These are phyloP conservation scores for Pelecanoides urinatrix DNA, from an alignment of 2,113 vertebrate species.

Conservation along the genomic window DNA sequence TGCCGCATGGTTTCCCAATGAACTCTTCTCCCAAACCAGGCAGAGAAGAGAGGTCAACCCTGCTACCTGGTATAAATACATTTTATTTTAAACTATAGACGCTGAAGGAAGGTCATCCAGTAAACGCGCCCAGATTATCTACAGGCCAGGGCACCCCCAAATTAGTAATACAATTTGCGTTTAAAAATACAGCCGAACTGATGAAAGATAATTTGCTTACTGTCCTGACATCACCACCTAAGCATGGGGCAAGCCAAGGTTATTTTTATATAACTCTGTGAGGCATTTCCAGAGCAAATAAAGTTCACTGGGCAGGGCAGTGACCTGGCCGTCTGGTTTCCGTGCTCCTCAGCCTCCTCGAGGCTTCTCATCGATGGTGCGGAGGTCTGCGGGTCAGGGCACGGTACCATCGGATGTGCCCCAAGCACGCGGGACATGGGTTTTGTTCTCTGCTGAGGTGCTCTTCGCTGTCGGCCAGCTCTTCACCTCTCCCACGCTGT, in stretches of 20 bases:
- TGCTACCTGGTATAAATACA: slow-evolving; percentile 32
- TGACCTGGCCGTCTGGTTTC: background rate
- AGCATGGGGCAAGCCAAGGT: slow-evolving; percentile 37
- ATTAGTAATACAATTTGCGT: slow-evolving; percentile 58
- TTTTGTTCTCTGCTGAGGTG: background rate
- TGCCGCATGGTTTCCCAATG: background rate
- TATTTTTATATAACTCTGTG: slow-evolving; percentile 19
- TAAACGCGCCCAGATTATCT: slow-evolving; percentile 45
- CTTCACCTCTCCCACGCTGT: background rate
- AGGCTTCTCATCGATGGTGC: background rate
- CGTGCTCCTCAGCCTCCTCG: background rate
- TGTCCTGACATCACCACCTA: slow-evolving; percentile 53
- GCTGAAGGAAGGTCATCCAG: slow-evolving; percentile 47
- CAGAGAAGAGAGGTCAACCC: background rate
- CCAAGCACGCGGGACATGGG: rapidly evolving
- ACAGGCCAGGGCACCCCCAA: slow-evolving; percentile 46
- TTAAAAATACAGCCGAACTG: slow-evolving; percentile 66
- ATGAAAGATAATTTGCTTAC: slow-evolving; percentile 58
- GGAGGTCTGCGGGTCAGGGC: background rate
- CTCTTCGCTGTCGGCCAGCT: rapidly evolving
- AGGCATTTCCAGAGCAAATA: slow-evolving; percentile 53
- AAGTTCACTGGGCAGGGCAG: slow-evolving; percentile 36
- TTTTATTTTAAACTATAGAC: slow-evolving; percentile 62
- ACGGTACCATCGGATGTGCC: background rate
- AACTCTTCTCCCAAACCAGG: background rate